phyloP scores from a whole-genome alignment of 2,888 invertebrate genomes.

The Trissoscelio sp. region DNA sequence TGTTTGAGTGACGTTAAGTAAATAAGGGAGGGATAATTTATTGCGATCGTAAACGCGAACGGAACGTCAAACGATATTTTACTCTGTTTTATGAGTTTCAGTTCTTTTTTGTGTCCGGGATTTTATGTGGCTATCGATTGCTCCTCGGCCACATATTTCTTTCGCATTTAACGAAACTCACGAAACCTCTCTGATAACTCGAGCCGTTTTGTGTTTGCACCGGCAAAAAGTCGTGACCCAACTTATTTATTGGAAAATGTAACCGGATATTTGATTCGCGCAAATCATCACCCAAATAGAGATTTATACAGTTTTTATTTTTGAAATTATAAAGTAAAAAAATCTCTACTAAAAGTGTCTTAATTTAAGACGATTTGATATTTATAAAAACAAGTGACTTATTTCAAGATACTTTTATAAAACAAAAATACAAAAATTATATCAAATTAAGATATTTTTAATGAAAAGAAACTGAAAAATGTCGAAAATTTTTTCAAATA shows the following conservation, averaged over 20 bases:
- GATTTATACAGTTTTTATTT: not conserved
- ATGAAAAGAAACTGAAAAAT: too few relatives aligned
- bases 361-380: too few relatives aligned
- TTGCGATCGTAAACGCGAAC: conserved; percentile 2
- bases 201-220: not conserved
- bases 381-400: too few relatives aligned
- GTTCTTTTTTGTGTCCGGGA: conserved; percentile 19
- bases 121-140: conserved; percentile 52
- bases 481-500: too few relatives aligned
- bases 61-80: not conserved
- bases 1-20: conserved; percentile 1
- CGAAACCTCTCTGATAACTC: not conserved
- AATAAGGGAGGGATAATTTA: conserved; percentile 25
- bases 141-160: conserved; percentile 24
- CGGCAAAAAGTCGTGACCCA: not conserved
- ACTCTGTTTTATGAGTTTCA: conserved; percentile 33
- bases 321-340: too few relatives aligned
- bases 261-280: not conserved
- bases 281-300: not conserved
- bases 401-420: too few relatives aligned
- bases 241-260: conserved; percentile 3
- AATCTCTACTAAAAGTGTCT: too few relatives aligned
- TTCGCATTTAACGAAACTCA: conserved; percentile 23
- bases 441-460: too few relatives aligned
- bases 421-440: too few relatives aligned